phyloP scores from a whole-genome alignment of 2,888 invertebrate genomes.

The Parapristionchus giblindavisi region DNA sequence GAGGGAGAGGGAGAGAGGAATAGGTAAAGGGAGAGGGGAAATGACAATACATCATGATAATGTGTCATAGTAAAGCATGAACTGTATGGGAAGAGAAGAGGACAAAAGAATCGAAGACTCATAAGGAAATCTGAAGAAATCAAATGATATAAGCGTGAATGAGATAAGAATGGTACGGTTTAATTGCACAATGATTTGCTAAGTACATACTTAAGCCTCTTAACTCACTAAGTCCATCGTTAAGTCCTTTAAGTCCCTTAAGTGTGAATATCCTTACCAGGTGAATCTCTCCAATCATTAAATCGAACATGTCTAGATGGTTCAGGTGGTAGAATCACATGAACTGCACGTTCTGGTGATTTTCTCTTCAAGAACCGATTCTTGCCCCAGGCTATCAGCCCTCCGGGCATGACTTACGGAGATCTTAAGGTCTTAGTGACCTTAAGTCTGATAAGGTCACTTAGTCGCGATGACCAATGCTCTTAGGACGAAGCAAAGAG shows the following conservation, averaged over 20 bases:
- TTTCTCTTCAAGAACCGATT: conserved; percentile 30
- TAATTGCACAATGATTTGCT: too few species aligned
- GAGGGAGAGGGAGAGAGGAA: too few species aligned
- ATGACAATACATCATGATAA: too few species aligned
- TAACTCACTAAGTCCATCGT: too few species aligned
- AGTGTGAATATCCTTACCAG: conserved; percentile 12
- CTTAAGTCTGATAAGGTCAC: background rate
- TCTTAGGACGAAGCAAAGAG: background rate
- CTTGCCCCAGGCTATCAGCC: conserved; percentile 35
- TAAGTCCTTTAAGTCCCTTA: too few species aligned
- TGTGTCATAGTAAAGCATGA: too few species aligned
- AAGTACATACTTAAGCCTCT: too few species aligned
- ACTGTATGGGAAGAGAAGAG: too few species aligned
- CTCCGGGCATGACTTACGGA: conserved; percentile 18
- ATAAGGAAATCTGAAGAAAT: background rate
- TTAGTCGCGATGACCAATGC: background rate
- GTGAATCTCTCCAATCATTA: conserved; percentile 5
- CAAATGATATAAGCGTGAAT: background rate
- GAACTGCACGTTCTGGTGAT: conserved; percentile 35
- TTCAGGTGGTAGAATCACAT: conserved; percentile 35
- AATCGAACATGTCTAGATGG: conserved; percentile 29
- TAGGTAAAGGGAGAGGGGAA: too few species aligned
- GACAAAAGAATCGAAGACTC: background rate
- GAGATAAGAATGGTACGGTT: background rate
- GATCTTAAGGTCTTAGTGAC: background rate